phyloP scores from a whole-genome alignment of 2,113 vertebrate species.

The Saimiri boliviensis region DNA sequence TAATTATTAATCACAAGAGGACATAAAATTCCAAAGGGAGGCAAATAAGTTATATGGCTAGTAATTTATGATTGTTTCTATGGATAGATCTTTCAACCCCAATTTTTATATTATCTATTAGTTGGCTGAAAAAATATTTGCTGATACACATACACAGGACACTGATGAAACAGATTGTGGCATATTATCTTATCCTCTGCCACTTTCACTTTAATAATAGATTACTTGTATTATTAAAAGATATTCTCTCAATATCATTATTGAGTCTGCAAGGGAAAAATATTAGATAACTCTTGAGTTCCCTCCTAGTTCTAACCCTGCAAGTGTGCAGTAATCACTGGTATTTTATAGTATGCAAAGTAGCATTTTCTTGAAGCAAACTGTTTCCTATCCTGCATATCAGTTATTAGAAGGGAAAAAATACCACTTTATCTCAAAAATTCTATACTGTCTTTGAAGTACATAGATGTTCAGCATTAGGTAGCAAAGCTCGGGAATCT shows the following conservation, averaged over 20 bases:
- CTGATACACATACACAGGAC: neutral
- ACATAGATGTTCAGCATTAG: fast-evolving
- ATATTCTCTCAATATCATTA: neutral
- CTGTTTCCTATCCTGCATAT: neutral
- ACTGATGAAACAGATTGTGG: neutral
- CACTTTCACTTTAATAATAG: neutral
- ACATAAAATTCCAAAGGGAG: conserved; percentile 32
- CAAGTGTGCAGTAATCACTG: neutral
- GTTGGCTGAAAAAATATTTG: neutral
- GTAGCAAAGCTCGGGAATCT: neutral
- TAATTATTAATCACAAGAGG: conserved; percentile 64
- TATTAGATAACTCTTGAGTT: neutral
- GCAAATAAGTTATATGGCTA: neutral
- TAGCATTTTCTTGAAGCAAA: neutral
- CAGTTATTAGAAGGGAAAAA: conserved; percentile 36
- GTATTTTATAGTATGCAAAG: neutral
- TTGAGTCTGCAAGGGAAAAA: neutral
- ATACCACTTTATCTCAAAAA: neutral
- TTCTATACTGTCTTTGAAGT: conserved; percentile 1
- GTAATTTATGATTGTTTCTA: conserved; percentile 45
- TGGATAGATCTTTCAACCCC: neutral
- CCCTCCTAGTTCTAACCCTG: neutral
- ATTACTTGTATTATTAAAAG: neutral
- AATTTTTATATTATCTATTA: conserved; percentile 1
- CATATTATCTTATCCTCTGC: conserved; percentile 40